Evolutionary conservation across 2,888 invertebrate genomes (phyloP), one percentile per base, ranked within the genome.

Genomic region (Elaeidobius kamerunicus): DNA sequence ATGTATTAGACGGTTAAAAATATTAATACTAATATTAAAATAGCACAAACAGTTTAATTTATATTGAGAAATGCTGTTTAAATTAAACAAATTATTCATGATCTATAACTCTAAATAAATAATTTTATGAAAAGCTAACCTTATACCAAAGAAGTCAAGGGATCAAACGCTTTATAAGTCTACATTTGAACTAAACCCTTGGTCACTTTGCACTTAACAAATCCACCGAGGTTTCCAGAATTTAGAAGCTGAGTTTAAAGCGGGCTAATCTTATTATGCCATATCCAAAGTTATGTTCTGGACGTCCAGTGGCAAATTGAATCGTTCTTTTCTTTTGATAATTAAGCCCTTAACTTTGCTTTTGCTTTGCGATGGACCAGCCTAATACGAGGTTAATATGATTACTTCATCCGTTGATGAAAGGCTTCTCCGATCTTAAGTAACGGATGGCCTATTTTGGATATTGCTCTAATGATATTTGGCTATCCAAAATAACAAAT

Each of bases 321-420:
- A 56, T 48, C 45, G 40, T 48, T 53, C 48, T 53, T 44, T 53
- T 53, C 48, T 48, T 48, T 48, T 48, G 41, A 67, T 69, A 69
- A 69, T 69, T 68, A 69, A 47, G 39, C 57, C 65, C 63, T 68
- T 66, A 69, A 69, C 68, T 69, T 69, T 66, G 68, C 68, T 65
- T 64, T 66, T 65, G 49, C 48, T 48, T 65, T 61, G 58, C 60
- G 61, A 30, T 38, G 59, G 52, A 49, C 41, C 55, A 38, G 7
- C 36, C 14, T 41, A 23, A 55, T 46, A 46, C 41, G 43, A 35
- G 49, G 47, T 50, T 55, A 52, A 55, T 45, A 52, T 44, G 35
- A 52, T 55, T 55, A 58, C 43, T 55, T 47, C 19, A 15, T 64
- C 65, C 63, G 15, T 15, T 35, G 32, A 36, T 69, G 45, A 36